Base-by-base conservation (phyloP, 2,113 vertebrate species). In the Nibea albiflora region DNA sequence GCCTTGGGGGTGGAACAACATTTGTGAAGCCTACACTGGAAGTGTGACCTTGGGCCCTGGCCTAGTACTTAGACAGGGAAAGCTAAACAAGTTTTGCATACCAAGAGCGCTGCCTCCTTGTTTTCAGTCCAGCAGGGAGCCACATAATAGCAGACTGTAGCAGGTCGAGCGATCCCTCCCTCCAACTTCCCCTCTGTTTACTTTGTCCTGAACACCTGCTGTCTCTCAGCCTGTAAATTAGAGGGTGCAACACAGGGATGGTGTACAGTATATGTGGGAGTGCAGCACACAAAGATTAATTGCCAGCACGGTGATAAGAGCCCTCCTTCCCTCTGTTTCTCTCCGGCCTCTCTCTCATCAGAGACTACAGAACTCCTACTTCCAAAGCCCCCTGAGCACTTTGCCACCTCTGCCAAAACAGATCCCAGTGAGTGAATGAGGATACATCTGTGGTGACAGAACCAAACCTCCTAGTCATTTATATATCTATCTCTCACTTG, bases 151-250 rank as follows among this genome's bases (percentile, higher is more conserved):
- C 82, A 87, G 80, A 70, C 44, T 35, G 63, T 62, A 81, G 60
- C 70, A 76, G 81, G 68, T 78, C 61, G 49, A 86, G 69, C 22
- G 7, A 81, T 73, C 71, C 80, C 85, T 85, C 84, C 82, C 84
- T 75, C 69, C 78, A 70, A 44, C 78, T 73, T 90, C 81, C 73
- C 83, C 73, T 88, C 81, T 92, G 86, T 90, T 89, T 88, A 80
- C 85, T 82, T 67, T 80, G 86, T 88, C 81, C 79, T 47, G 84
- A 85, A 85, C 92, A 90, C 90, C 87, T 92, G 91, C 89, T 89
- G 81, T 88, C 80, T 89, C 89, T 85, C 78, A 82, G 88, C 80
- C 83, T 88, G 88, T 83, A 91, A 94, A 94, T 94, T 86, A 92
- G 86, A 89, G 83, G 79, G 70, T 82, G 71, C 76, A 78, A 76